Evolutionary conservation across 2,113 vertebrate genomes (phyloP).

Genomic region (Coreoperca whiteheadi): DNA sequence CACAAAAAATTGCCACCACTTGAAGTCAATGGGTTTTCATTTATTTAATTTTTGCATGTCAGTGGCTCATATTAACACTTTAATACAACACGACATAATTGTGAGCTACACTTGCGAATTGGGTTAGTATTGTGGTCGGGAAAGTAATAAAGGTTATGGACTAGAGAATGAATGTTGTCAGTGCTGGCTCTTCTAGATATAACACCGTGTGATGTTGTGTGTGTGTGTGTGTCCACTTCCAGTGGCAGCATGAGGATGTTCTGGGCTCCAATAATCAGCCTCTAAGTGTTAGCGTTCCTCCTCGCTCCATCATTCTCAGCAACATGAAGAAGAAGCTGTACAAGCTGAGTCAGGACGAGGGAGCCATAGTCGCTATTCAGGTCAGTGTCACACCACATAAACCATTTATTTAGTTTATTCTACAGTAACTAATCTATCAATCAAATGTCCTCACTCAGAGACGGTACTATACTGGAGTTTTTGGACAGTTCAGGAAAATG

Average conservation of each 20-base stretch:
- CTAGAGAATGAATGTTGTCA: neutral
- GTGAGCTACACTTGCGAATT: neutral
- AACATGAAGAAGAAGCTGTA: constrained; percentile 99
- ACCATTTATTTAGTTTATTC: too few species aligned
- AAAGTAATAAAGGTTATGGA: neutral
- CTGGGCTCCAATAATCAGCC: constrained; percentile 92
- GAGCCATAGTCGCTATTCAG: constrained; percentile 92
- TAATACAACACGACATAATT: too few species aligned
- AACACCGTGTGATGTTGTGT: neutral
- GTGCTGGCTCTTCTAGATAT: neutral
- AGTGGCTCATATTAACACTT: neutral
- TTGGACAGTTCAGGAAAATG: neutral
- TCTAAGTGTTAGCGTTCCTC: constrained; percentile 91
- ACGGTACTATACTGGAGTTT: neutral
- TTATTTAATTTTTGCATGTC: neutral
- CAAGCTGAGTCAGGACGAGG: constrained; percentile 95
- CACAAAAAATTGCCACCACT: neutral
- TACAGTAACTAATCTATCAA: neutral
- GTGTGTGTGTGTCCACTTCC: constrained; percentile 18
- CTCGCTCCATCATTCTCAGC: constrained; percentile 93
- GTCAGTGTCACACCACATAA: constrained; percentile 72
- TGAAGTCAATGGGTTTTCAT: neutral
- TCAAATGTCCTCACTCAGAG: too few species aligned
- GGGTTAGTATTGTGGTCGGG: neutral
- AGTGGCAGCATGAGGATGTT: constrained; percentile 99